These are phyloP conservation scores for Popillia japonica DNA, from an alignment of 1,140 invertebrate species.

Conservation along the genomic window DNA sequence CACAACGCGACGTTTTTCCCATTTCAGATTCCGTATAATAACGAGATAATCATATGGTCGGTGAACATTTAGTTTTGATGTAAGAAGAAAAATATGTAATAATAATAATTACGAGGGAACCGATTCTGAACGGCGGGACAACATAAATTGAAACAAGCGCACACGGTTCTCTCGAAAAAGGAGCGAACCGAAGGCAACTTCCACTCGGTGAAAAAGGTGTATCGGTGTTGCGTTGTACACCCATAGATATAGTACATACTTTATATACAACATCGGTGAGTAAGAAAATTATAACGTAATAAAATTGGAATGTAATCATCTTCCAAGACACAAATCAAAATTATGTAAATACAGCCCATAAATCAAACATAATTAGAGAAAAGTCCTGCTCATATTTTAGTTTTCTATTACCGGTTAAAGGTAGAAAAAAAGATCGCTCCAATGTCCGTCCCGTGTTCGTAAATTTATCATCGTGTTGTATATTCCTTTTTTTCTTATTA, in stretches of 20 bases:
- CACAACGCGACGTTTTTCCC: neutral
- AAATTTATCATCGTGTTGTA: constrained; percentile 10
- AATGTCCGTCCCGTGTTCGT: neutral
- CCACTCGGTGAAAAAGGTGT: neutral
- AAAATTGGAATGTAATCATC: constrained; percentile 19
- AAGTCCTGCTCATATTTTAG: constrained; percentile 14
- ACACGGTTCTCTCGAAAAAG: neutral
- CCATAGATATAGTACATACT: neutral
- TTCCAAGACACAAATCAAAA: constrained; percentile 18
- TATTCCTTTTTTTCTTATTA: neutral
- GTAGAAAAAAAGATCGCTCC: constrained; percentile 9
- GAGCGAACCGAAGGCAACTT: neutral
- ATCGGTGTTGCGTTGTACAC: neutral
- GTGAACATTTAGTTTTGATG: constrained; percentile 8
- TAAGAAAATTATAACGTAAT: constrained; percentile 19
- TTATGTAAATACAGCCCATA: constrained; percentile 6
- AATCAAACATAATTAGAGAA: constrained; percentile 19
- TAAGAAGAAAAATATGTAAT: constrained; percentile 2
- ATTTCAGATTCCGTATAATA: neutral
- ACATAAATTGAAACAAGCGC: neutral
- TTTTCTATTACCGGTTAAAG: constrained; percentile 18
- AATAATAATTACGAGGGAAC: neutral
- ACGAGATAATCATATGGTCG: constrained; percentile 7
- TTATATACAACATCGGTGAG: constrained; percentile 7
- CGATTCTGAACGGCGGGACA: neutral